Evolutionary conservation across 2,113 vertebrate species (phyloP).

Genomic region (Puma concolor): DNA sequence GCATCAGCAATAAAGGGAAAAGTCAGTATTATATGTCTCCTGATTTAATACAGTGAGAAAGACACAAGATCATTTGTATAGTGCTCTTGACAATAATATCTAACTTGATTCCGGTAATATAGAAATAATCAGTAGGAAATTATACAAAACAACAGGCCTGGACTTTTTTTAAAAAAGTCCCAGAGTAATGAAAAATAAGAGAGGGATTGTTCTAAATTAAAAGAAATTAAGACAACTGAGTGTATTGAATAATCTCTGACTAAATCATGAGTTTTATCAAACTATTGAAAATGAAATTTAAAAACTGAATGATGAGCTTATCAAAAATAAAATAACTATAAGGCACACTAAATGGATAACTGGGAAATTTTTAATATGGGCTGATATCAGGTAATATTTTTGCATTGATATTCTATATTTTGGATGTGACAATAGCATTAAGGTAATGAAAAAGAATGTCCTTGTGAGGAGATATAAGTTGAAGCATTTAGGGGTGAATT

Average conservation of each 20-base stretch:
- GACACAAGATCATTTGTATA: background rate
- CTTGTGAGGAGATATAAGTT: background rate
- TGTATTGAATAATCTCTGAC: background rate
- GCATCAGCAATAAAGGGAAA: background rate
- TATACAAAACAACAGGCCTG: background rate
- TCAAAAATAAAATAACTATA: conserved; percentile 12
- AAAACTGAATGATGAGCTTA: background rate
- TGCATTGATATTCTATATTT: background rate
- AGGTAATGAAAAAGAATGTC: background rate
- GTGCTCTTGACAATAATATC: background rate
- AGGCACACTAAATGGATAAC: background rate
- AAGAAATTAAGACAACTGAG: background rate
- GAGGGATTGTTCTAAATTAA: background rate
- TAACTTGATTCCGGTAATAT: background rate
- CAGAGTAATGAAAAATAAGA: background rate
- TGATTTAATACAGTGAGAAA: background rate
- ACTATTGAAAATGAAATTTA: background rate
- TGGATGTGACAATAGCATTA: background rate
- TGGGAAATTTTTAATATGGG: background rate
- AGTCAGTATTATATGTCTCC: background rate
- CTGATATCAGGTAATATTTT: background rate
- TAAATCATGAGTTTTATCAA: background rate
- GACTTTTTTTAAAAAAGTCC: background rate
- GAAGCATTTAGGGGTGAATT: background rate
- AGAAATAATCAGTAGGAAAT: background rate